These are phyloP conservation scores for Unio pictorum DNA, from an alignment of 2,888 invertebrate genomes.

Conservation along the genomic window DNA sequence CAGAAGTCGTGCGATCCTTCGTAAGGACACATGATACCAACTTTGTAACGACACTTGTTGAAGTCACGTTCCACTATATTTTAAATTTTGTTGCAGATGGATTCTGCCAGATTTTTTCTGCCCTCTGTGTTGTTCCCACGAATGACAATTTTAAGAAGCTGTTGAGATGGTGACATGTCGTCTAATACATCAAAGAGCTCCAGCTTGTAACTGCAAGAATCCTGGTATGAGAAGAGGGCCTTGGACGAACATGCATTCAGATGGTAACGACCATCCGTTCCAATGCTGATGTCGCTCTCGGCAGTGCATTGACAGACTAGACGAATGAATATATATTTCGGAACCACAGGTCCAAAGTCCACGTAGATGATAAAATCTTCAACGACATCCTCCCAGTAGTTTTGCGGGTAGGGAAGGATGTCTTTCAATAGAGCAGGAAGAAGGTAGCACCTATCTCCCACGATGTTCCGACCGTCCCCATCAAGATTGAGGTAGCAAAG, in stretches of 20 bases:
- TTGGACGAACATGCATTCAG: slow-evolving; percentile 31
- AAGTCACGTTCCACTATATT: slow-evolving; percentile 38
- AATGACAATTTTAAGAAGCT: slow-evolving; percentile 25
- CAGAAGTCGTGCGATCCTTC: slow-evolving; percentile 30
- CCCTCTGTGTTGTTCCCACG: slow-evolving; percentile 11
- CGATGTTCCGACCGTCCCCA: slow-evolving; percentile 16
- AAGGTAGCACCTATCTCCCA: slow-evolving; percentile 23
- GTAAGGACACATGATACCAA: slow-evolving; percentile 38
- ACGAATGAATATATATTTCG: slow-evolving; percentile 31
- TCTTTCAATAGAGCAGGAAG: slow-evolving; percentile 30
- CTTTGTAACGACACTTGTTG: slow-evolving; percentile 27
- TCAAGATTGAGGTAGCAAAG: slow-evolving; percentile 21
- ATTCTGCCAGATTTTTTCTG: slow-evolving; percentile 11
- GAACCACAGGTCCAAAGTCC: slow-evolving; percentile 28
- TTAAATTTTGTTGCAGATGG: slow-evolving; percentile 21
- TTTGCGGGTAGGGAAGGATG: slow-evolving; percentile 23
- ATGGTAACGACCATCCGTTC: slow-evolving; percentile 23
- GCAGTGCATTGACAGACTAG: slow-evolving; percentile 36
- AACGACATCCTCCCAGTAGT: slow-evolving; percentile 25
- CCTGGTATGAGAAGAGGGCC: slow-evolving; percentile 33
- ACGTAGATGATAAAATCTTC: slow-evolving; percentile 24
- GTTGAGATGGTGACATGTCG: slow-evolving; percentile 14
- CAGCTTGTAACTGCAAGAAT: slow-evolving; percentile 28
- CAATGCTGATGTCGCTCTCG: slow-evolving; percentile 20
- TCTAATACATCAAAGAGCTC: slow-evolving; percentile 21